Evolutionary conservation across 2,888 invertebrate genomes (phyloP).

Genomic region (Emmelina monodactyla): DNA sequence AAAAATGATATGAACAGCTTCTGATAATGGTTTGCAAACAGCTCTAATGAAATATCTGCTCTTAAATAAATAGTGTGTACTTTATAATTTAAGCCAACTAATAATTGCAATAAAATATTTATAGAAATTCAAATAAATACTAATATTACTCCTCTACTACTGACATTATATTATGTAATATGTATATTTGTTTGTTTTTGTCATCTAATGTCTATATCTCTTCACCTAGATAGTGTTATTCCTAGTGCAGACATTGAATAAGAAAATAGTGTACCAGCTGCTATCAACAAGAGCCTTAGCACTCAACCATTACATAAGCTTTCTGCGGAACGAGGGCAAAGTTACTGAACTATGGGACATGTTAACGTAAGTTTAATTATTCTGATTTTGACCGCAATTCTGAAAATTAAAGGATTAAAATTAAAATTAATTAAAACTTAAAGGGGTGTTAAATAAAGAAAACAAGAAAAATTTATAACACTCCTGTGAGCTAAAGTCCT

Average conservation of each 20-base stretch:
- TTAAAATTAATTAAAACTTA: background rate
- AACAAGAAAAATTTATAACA: background rate
- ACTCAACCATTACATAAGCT: constrained; percentile 76
- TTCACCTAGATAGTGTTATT: constrained; percentile 72
- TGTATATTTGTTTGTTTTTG: too few species aligned
- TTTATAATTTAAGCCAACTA: too few species aligned
- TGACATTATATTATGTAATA: too few species aligned
- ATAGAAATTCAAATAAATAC: too few species aligned
- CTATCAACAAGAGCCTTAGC: constrained; percentile 75
- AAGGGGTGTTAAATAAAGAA: background rate
- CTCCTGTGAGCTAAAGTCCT: too few species aligned
- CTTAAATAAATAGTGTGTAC: background rate
- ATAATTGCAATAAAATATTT: too few species aligned
- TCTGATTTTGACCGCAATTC: background rate
- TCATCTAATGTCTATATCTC: background rate
- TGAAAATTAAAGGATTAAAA: too few species aligned
- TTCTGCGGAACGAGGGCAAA: constrained; percentile 72
- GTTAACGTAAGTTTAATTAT: constrained; percentile 68
- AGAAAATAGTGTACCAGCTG: constrained; percentile 73
- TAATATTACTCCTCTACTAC: too few species aligned
- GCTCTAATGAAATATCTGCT: background rate
- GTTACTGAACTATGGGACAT: constrained; percentile 74
- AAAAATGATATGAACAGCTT: too few species aligned
- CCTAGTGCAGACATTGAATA: constrained; percentile 76
- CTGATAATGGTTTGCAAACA: background rate